phyloP scores from a whole-genome alignment of 2,888 invertebrate genomes.

The Tinea trinotella region DNA sequence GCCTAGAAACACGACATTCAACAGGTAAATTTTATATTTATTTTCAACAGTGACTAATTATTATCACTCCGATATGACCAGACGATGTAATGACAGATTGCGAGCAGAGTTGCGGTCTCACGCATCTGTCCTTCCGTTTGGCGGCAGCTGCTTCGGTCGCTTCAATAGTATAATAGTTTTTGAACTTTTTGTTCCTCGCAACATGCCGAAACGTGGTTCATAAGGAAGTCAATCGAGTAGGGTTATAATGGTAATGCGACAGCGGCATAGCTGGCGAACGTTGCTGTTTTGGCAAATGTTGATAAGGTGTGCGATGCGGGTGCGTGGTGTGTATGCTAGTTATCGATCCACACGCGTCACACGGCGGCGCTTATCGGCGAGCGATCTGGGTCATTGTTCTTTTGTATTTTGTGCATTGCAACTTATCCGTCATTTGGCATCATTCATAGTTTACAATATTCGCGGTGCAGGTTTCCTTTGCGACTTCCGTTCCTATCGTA shows the following conservation, averaged over 20 bases:
- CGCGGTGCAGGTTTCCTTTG: not conserved
- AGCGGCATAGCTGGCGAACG: constrained; percentile 36
- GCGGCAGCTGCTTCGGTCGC: constrained; percentile 55
- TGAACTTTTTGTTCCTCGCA: constrained; percentile 25
- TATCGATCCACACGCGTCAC: constrained; percentile 70
- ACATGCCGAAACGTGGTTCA: constrained; percentile 33
- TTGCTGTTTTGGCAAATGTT: constrained; percentile 60
- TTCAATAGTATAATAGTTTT: constrained; percentile 36
- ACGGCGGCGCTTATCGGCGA: constrained; percentile 65
- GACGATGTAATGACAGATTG: not conserved
- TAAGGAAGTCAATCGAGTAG: constrained; percentile 40
- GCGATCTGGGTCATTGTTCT: constrained; percentile 70
- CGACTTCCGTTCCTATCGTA: not conserved
- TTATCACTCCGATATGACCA: not conserved
- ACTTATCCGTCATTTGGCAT: not conserved
- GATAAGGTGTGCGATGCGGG: constrained; percentile 58
- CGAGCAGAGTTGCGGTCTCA: constrained; percentile 30
- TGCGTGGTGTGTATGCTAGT: constrained; percentile 38
- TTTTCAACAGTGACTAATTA: not conserved
- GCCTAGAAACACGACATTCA: constrained; percentile 33
- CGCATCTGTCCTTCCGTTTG: constrained; percentile 63
- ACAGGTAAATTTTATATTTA: constrained; percentile 41
- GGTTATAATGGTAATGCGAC: not conserved
- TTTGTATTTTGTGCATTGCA: constrained; percentile 41
- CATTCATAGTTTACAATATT: not conserved